Percentiles rank a stretch among this genome's conserved stretches.
Conservation (phyloP, 2,797 vertebrate species). For the Glossophaga mutica region DNA sequence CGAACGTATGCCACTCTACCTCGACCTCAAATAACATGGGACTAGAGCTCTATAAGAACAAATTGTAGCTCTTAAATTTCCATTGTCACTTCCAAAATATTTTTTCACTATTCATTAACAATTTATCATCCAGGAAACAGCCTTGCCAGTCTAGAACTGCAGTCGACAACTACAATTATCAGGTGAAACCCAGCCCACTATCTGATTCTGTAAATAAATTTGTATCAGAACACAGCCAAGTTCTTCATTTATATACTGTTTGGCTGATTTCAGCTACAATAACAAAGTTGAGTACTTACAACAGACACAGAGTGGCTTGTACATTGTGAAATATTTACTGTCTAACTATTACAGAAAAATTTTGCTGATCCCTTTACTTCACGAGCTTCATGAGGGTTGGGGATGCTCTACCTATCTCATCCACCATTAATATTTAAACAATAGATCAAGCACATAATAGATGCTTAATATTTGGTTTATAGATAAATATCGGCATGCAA, state of each 20-base stretch:
- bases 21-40: not conserved
- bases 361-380: not conserved
- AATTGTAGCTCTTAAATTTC: not conserved
- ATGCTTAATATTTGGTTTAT: not conserved
- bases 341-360: not conserved
- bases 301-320: not conserved
- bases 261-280: not conserved
- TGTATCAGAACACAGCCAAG: not conserved
- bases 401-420: not conserved
- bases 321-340: not conserved
- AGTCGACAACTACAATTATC: not conserved
- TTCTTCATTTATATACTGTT: not conserved
- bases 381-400: not conserved
- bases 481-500: not conserved
- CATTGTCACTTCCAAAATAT: not conserved
- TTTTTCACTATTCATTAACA: not conserved
- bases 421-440: not conserved
- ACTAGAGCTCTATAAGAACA: not conserved
- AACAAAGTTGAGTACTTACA: not conserved
- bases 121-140: not conserved
- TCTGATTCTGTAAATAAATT: not conserved
- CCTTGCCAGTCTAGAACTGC: not conserved
- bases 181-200: not conserved
- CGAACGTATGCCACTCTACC: not conserved
- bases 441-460: not conserved